Evolutionary conservation across 2,113 vertebrate genomes (phyloP), one percentile per base, ranked within the genome.

Genomic region (Ciconia stormi): DNA sequence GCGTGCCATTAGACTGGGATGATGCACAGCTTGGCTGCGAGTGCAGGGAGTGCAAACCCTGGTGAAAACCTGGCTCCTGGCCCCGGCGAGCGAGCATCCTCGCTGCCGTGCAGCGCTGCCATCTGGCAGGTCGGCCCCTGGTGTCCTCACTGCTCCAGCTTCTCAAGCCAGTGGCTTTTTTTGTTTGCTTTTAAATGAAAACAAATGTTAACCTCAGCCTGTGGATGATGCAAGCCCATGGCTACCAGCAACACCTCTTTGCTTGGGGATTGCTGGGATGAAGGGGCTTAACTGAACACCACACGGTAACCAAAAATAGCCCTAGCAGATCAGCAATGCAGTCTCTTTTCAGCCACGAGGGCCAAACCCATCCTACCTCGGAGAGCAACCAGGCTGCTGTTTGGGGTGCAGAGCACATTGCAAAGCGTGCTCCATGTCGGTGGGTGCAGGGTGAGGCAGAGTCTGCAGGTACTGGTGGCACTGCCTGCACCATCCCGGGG

Each of bases 11-110:
- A 70, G 84, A 66, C 42, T 13, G 66, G 49, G 67, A 50, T 3
- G 16, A 84, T n/a, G 73, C 81, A 82, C 80, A 82, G 26, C 71
- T 91, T 93, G 90, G 71, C 87, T 90, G 59, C 0, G 10, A 90
- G 38, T 3, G 0, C 66, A 10, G 9, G 29, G 53, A 89, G 29
- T 23, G 67, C 49, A 94, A 89, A 90, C 12, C 73, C 66, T 77
- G 89, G 62, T 1, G 9, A 69, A 91, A 91, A 53, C 11, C 58
- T 87, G 70, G 80, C 80, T 63, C 3, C 1, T 1, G 4, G 72
- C 44, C 30, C 69, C 1, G 4, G 26, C 2, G 0, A 61, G 40
- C 0, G 0, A 86, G 23, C 3, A 4, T 55, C 42, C 77, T 76
- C 1, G 2, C 56, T 87, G 67, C 50, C 0, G 0, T 50, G 70